phyloP scores from a whole-genome alignment of 2,797 vertebrate genomes.

The Periparus ater region DNA sequence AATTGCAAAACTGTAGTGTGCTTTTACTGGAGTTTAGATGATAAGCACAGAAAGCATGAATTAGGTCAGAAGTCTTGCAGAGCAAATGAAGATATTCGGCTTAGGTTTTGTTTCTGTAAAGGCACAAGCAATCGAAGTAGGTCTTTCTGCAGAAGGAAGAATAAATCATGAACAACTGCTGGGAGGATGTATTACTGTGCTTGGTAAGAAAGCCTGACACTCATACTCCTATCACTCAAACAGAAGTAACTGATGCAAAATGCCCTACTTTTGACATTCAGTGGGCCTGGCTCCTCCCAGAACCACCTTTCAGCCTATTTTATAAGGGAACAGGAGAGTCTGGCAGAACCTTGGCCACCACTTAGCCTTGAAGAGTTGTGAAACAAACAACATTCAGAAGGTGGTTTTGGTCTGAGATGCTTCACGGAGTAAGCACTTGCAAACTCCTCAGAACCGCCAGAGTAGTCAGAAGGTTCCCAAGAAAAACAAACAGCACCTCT shows the following conservation, averaged over 20 bases:
- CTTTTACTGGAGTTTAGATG: background rate
- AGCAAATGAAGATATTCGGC: background rate
- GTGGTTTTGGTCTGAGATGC: background rate
- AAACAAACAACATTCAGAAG: background rate
- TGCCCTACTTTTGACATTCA: background rate
- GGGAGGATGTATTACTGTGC: accelerated
- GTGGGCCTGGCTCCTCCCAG: background rate
- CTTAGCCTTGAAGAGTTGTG: background rate
- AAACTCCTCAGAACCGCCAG: background rate
- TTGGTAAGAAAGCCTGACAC: background rate
- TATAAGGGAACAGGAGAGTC: background rate
- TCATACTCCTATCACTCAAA: background rate
- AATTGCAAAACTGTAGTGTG: accelerated
- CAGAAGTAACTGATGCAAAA: background rate
- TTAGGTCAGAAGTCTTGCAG: background rate
- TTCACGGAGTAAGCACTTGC: background rate
- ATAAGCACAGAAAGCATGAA: background rate
- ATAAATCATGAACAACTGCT: background rate
- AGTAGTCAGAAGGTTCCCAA: accelerated
- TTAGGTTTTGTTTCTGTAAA: background rate
- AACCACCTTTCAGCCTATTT: background rate
- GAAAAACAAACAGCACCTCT: background rate
- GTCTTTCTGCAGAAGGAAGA: background rate
- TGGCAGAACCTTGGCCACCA: background rate
- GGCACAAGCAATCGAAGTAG: background rate